Evolutionary conservation across 2,113 vertebrate species (phyloP).

Genomic region (Cephalophus harveyi): DNA sequence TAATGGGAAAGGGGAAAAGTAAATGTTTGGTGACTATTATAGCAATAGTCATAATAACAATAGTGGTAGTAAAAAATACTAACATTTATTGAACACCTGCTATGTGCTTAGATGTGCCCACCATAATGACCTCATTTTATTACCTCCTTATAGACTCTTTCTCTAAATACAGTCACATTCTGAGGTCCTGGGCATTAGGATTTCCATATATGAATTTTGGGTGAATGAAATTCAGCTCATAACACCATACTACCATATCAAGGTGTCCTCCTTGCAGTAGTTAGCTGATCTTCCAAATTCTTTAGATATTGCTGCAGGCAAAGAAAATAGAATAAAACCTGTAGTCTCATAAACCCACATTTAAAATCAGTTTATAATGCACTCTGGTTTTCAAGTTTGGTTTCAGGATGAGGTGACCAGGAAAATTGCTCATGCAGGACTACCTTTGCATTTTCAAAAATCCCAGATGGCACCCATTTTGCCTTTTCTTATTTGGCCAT

Average conservation of each 20-base stretch:
- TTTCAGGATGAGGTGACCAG: not conserved
- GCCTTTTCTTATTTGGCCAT: not conserved
- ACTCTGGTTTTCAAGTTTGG: not conserved
- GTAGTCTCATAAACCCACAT: not conserved
- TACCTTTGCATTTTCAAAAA: slow-evolving; percentile 7
- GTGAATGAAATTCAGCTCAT: not conserved
- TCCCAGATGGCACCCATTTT: not conserved
- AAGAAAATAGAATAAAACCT: not conserved
- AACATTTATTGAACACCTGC: not conserved
- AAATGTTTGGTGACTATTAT: not conserved
- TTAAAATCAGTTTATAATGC: not conserved
- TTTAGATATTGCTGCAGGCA: not conserved
- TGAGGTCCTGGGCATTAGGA: not conserved
- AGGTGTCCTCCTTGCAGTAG: not conserved
- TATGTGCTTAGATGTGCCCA: not conserved
- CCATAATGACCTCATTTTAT: not conserved
- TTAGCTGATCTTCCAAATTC: not conserved
- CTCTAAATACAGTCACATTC: not conserved
- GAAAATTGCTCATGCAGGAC: not conserved
- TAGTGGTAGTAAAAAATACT: not conserved
- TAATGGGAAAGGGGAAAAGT: not conserved
- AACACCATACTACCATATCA: not conserved
- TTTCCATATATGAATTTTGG: not conserved
- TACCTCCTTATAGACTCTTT: not conserved
- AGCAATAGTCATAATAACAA: not conserved